Evolutionary conservation across 2,797 vertebrate species (phyloP).

Genomic region (Channallabes apus): DNA sequence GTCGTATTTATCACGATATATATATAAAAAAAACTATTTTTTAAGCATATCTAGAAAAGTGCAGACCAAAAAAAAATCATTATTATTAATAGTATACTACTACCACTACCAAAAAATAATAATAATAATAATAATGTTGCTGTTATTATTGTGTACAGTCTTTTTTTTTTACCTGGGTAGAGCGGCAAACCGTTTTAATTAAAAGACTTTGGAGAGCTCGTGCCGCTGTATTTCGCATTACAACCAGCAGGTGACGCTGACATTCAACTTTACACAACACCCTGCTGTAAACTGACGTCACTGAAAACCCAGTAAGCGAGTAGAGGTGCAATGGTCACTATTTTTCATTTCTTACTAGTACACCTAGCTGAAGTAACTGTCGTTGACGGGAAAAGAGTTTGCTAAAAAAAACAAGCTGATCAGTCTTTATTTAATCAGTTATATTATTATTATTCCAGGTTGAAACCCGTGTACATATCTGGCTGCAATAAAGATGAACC

Average conservation of each 20-base stretch:
- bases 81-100: too few species aligned
- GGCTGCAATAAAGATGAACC: too few species aligned
- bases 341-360: neutral
- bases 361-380: neutral
- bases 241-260: conserved; percentile 1
- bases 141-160: neutral
- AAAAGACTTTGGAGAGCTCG: neutral
- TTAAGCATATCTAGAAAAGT: neutral
- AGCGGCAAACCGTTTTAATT: neutral
- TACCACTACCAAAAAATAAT: too few species aligned
- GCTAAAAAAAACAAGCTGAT: too few species aligned
- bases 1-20: neutral
- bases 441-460: too few species aligned
- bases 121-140: too few species aligned
- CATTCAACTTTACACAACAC: neutral
- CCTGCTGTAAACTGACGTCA: neutral
- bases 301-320: neutral
- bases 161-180: too few species aligned
- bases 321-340: neutral
- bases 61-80: neutral
- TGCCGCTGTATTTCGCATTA: neutral
- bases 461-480: too few species aligned
- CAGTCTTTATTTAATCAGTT: too few species aligned
- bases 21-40: neutral
- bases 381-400: too few species aligned